Percentiles rank a stretch among this genome's conserved stretches.
Conservation (phyloP, 1,140 invertebrate species). For the Frieseomelitta varia region DNA sequence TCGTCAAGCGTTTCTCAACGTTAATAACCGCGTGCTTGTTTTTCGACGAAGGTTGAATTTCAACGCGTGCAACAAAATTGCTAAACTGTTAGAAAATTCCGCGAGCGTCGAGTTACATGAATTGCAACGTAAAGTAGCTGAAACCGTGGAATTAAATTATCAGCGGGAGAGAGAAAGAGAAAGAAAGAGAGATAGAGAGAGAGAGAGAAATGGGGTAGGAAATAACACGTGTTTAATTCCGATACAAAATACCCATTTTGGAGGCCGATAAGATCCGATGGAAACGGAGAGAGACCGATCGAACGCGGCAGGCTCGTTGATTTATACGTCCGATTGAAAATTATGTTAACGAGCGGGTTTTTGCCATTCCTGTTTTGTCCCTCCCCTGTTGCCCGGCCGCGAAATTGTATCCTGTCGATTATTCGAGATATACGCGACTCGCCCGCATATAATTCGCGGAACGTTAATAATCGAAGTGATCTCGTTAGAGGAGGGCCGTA, state of each 20-base stretch:
- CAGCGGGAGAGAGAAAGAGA: background rate
- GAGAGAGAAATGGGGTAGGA: background rate
- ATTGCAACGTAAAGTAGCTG: background rate
- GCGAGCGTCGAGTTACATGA: background rate
- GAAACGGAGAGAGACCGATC: background rate
- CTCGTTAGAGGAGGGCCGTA: background rate
- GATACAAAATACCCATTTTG: constrained; percentile 6
- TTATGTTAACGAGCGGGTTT: constrained; percentile 34
- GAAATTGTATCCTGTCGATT: background rate
- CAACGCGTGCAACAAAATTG: background rate
- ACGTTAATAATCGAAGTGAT: background rate
- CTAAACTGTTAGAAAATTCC: background rate
- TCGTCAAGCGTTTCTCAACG: too few species aligned
- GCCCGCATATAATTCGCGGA: background rate
- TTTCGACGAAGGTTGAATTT: background rate
- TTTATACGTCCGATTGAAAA: constrained; percentile 13
- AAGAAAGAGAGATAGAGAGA: too few species aligned
- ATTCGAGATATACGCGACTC: background rate
- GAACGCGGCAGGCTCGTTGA: background rate
- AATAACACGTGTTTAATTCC: constrained; percentile 38
- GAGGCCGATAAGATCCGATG: background rate
- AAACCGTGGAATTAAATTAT: constrained; percentile 42
- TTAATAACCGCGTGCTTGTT: too few species aligned
- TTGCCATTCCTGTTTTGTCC: background rate
- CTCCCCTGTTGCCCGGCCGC: background rate